Base-by-base conservation (phyloP, 1,140 invertebrate genomes). In the Lepeophtheirus salmonis region DNA sequence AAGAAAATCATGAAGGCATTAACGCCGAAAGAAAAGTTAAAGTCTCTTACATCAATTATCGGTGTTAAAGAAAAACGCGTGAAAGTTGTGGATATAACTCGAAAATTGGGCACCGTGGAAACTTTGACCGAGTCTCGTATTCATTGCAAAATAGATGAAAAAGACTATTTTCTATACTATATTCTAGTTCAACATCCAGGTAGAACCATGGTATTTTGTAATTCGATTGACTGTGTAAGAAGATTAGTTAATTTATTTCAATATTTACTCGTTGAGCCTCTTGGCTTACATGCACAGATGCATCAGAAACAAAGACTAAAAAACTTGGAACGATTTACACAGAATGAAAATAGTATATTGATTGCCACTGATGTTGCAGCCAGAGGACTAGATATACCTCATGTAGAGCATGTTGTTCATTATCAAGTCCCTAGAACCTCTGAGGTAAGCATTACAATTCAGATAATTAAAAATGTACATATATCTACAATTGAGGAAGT, bases 301-400 rank as follows among this genome's bases (percentile, higher is more conserved):
- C 82, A 85, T 49, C 95, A 99, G 68, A 80, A 84, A 67, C 89
- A 95, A 68, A 74, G 96, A 23, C 73, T 98, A 14, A 92, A 91
- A 71, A 97, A 92, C 75, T 75, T 99, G 6, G 94, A 98, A 69
- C 65, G 80, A 64, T 98, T 97, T 74, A 78, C 83, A 61, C 80
- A 81, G 67, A 77, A 80, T 67, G 72, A 78, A 0, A 76, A 80
- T 64, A 81, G 82, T 0, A 65, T 98, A 12, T 70, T 99, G n/a
- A 77, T 99, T 61, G 89, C 95, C 0, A 98, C 94, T 0, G 95
- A 98, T 76, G 91, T 98, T 16, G 95, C 94, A 13, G 91, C 95
- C 6, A 17, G 52, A 18, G 52, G 52, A 2, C 52, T 54, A 14
- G 52, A 54, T 22, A 54, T 54, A 20, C 52, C 52, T 54, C 1